These are phyloP conservation scores for Castor canadensis DNA, from an alignment of 2,113 vertebrate genomes.

Conservation along the genomic window DNA sequence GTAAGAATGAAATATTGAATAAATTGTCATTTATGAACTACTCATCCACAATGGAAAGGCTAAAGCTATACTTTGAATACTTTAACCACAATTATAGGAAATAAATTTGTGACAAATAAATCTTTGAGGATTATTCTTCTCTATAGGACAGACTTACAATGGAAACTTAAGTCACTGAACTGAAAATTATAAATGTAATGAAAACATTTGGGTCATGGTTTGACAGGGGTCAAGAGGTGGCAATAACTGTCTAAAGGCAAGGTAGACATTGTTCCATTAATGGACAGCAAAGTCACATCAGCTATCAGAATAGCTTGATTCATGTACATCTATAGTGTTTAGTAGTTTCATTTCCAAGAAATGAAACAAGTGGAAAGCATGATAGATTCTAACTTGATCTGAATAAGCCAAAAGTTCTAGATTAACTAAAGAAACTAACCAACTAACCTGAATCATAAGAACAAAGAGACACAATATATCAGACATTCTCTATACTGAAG, in stretches of 20 bases:
- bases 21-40: not conserved
- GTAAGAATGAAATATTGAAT: not conserved
- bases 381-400: not conserved
- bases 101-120: not conserved
- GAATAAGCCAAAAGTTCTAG: not conserved
- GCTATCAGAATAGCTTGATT: not conserved
- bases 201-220: not conserved
- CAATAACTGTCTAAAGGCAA: not conserved
- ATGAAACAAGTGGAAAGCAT: not conserved
- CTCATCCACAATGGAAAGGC: not conserved
- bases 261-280: not conserved
- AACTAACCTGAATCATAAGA: not conserved
- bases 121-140: not conserved
- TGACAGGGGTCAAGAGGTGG: not conserved
- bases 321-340: not conserved
- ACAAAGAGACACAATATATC: not conserved
- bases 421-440: not conserved
- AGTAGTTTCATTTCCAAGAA: not conserved
- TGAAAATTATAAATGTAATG: not conserved
- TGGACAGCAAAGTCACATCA: not conserved
- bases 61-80: not conserved
- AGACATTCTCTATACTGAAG: not conserved
- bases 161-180: not conserved
- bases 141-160: not conserved
- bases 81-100: not conserved